A percentile compares a stretch with the other conserved stretches of the same genome.
phyloP scores from a whole-genome alignment of 2,113 vertebrate species.

The Platysteira castanea region DNA sequence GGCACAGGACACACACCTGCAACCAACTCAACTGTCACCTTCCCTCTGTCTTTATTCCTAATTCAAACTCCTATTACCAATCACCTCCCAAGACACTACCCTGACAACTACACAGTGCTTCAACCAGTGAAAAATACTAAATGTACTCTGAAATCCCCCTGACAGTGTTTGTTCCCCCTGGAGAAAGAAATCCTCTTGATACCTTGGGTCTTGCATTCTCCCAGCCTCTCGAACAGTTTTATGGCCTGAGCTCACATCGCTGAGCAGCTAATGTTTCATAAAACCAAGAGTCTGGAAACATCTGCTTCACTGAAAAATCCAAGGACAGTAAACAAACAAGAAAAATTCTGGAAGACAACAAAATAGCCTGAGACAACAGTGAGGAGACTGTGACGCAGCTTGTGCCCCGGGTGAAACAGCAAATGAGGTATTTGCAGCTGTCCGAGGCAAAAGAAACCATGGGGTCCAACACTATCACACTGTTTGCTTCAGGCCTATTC shows the following conservation, averaged over 20 bases:
- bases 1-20: background rate
- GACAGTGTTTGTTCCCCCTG: background rate
- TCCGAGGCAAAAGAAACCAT: background rate
- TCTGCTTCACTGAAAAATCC: background rate
- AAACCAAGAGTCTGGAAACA: background rate
- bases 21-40: background rate
- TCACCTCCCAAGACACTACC: background rate
- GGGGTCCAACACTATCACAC: background rate
- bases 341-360: background rate
- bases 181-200: background rate
- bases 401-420: background rate
- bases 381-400: background rate
- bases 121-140: background rate
- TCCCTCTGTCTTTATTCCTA: background rate
- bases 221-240: background rate
- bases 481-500: background rate
- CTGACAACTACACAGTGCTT: background rate
- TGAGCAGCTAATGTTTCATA: background rate
- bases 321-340: background rate
- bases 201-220: background rate
- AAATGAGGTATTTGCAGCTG: background rate
- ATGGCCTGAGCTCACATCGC: background rate
- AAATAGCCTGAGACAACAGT: background rate
- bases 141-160: background rate
- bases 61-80: background rate